Base-by-base conservation (phyloP, 2,888 invertebrate species). In the Drosophila pseudotalamancana region DNA sequence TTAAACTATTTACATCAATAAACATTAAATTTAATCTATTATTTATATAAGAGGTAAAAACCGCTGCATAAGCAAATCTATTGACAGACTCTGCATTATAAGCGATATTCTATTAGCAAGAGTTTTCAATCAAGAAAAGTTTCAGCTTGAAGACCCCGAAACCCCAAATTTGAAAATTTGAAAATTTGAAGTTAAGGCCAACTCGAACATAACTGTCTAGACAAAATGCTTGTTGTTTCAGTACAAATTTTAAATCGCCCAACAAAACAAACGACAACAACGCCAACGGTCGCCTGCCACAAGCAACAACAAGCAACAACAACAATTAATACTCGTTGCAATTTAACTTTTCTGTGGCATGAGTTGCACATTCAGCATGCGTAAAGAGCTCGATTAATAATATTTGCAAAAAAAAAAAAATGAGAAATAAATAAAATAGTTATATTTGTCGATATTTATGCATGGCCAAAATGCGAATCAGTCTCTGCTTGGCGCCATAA, bases 181-280 rank as follows among this genome's bases (percentile, higher is more conserved):
- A n/a, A n/a, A 55, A 48, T 29, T 35, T 19, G 14, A 46, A 69
- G 49, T 54, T 67, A 48, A 86, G 87, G 81, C 84, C 87, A 83
- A 70, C 68, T 68, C 40, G 54, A 69, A 77, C 87, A 80, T 71
- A 81, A 46, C 63, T 57, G 86, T 73, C 82, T 71, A 82, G 72
- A 87, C 82, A 69, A 75, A 87, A 77, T 68, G 85, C 71, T 84
- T 83, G 72, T 83, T 78, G 76, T 78, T 84, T 73, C 43, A 32
- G 11, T 27, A 48, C 34, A 25, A 48, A 62, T 43, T 79, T 79
- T 34, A 29, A 60, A 43, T 51, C 35, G 45, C 11, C 32, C 18
- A 43, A 19, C 35, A 23, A 37, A 39, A 60, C 31, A 46, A 51
- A 27, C 55, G 9, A 60, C 18, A 48, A 42, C 34, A 43, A 42